Conservation (phyloP, 2,888 invertebrate genomes). For the Apocheima hispidaria region DNA sequence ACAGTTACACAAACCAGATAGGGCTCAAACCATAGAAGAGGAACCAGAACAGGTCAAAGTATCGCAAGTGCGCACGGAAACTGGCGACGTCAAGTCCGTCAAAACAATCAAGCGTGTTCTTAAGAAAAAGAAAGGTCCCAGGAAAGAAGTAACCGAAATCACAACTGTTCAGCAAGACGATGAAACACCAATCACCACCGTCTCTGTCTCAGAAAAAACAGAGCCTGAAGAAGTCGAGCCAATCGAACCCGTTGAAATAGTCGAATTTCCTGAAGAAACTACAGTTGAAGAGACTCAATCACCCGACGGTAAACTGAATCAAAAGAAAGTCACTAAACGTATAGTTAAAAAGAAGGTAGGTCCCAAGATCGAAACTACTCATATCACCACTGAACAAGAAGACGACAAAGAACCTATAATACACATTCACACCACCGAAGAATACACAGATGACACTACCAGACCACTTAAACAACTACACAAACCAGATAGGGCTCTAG, state of each 20-base stretch:
- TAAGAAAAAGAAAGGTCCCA: conserved; percentile 22
- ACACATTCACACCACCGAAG: conserved; percentile 51
- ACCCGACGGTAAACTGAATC: conserved; percentile 57
- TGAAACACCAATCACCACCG: conserved; percentile 62
- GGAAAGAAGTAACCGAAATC: conserved; percentile 73
- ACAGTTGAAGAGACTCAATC: conserved; percentile 52
- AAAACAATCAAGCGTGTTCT: conserved; percentile 26
- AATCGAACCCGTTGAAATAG: conserved; percentile 29
- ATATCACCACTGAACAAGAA: conserved; percentile 53
- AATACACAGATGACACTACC: conserved; percentile 47
- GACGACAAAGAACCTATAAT: conserved; percentile 51
- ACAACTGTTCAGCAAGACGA: conserved; percentile 73
- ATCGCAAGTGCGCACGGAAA: conserved; percentile 50
- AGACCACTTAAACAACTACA: conserved; percentile 38
- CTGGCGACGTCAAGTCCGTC: conserved; percentile 53
- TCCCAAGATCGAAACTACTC: conserved; percentile 62
- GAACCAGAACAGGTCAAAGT: conserved; percentile 44
- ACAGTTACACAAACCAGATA: conserved; percentile 58
- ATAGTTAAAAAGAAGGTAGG: conserved; percentile 59
- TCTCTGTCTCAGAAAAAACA: conserved; percentile 60
- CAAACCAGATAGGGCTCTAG: conserved; percentile 36
- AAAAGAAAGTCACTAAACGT: conserved; percentile 63
- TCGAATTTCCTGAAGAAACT: conserved; percentile 64
- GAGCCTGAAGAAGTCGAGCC: conserved; percentile 53
- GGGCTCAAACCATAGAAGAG: conserved; percentile 57